Conservation (phyloP, 2,113 vertebrate species). For the Zeus faber region DNA sequence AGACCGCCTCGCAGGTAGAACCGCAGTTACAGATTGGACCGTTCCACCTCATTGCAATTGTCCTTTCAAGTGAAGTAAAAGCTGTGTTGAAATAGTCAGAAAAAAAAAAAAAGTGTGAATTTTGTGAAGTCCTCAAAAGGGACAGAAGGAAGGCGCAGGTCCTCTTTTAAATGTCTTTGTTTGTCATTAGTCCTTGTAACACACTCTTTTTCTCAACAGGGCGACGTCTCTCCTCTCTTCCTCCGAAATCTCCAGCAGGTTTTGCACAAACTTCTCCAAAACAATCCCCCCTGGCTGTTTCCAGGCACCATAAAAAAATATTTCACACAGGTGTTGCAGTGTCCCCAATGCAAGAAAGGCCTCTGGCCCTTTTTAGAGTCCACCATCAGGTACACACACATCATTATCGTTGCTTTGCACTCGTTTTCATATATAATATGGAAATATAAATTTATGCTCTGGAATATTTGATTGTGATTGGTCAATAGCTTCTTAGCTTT, state of each 20-base stretch:
- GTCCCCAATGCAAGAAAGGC: slow-evolving; percentile 85
- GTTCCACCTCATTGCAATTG: slow-evolving; percentile 3
- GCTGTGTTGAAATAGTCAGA: neutral
- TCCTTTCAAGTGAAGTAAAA: neutral
- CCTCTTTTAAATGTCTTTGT: too few species aligned
- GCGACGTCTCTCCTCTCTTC: slow-evolving; percentile 69
- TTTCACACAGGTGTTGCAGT: slow-evolving; percentile 86
- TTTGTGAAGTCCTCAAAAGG: too few species aligned
- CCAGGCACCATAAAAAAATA: slow-evolving; percentile 72
- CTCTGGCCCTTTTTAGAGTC: slow-evolving; percentile 83
- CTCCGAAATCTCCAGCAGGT: slow-evolving; percentile 71
- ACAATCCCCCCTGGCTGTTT: slow-evolving; percentile 86
- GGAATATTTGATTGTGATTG: too few species aligned
- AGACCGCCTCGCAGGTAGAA: slow-evolving; percentile 80
- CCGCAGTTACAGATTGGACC: slow-evolving; percentile 17
- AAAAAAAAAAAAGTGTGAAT: neutral
- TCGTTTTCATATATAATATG: neutral
- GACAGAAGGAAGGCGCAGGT: too few species aligned
- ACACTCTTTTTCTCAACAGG: slow-evolving; percentile 73
- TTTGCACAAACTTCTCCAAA: slow-evolving; percentile 76
- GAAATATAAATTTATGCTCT: neutral
- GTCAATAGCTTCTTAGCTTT: too few species aligned
- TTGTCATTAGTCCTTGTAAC: slow-evolving; percentile 11
- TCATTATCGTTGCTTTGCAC: neutral
- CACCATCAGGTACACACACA: slow-evolving; percentile 80